Conservation (phyloP, 2,797 vertebrate genomes). For the Macropus fuliginosus region DNA sequence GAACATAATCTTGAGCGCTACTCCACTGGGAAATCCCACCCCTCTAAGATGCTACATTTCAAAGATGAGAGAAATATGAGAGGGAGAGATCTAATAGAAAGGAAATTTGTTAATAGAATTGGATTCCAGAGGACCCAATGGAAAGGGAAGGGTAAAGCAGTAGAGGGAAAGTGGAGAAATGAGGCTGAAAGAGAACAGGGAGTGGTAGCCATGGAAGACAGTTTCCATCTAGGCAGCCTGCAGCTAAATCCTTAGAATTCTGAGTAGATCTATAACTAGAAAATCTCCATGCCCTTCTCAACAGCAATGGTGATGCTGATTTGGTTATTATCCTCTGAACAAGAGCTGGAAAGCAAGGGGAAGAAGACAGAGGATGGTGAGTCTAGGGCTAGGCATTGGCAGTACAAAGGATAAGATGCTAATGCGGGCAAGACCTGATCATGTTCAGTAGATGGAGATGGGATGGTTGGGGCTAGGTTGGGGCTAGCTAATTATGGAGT, state of each 20-base stretch:
- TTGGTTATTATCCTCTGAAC: background rate
- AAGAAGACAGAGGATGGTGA: background rate
- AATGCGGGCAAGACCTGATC: background rate
- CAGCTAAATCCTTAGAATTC: background rate
- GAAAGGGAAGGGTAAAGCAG: too few species aligned
- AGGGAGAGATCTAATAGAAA: background rate
- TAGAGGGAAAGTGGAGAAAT: background rate
- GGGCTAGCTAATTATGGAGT: background rate
- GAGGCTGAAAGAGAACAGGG: background rate
- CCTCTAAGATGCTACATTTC: background rate
- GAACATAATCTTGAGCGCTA: background rate
- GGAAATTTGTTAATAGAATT: background rate
- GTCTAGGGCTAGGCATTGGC: background rate
- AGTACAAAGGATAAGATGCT: background rate
- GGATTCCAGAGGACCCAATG: background rate
- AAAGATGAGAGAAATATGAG: background rate
- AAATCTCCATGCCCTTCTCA: background rate
- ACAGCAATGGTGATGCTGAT: background rate
- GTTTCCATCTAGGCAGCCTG: background rate
- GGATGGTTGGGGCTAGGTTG: background rate
- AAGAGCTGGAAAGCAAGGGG: background rate
- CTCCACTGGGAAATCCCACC: background rate
- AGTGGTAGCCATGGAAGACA: background rate
- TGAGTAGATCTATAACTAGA: background rate
- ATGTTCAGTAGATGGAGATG: background rate